Conservation (phyloP, 2,888 invertebrate species). For the Balanococcus diminutus region DNA sequence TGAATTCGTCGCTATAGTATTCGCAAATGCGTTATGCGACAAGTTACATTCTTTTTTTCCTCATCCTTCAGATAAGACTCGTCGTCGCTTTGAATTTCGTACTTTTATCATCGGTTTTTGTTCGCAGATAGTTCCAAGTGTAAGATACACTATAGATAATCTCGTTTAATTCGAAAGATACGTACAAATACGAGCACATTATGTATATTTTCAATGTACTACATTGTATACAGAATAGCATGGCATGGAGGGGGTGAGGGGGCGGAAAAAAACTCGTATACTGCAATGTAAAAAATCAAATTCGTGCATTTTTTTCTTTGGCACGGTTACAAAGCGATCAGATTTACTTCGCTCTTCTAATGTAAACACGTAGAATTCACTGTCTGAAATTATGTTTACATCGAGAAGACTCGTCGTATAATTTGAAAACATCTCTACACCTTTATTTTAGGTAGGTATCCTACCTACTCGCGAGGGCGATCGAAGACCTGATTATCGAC, state of each 20-base stretch:
- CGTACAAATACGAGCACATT: no score
- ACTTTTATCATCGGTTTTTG: background rate
- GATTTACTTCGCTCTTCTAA: background rate
- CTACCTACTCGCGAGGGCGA: no score
- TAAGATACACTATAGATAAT: no score
- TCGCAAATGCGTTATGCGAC: background rate
- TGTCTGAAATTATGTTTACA: conserved; percentile 4
- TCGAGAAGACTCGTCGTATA: background rate
- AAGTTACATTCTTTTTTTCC: background rate
- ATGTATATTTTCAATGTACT: background rate
- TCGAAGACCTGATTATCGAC: background rate
- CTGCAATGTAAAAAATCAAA: conserved; percentile 11
- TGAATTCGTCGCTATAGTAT: background rate
- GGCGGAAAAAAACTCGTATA: background rate
- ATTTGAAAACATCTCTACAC: background rate
- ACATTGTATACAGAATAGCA: background rate
- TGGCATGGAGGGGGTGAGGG: background rate
- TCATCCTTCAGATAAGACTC: background rate
- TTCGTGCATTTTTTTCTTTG: conserved; percentile 28
- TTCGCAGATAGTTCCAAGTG: background rate
- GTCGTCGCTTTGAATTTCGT: background rate
- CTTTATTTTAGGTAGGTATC: no score
- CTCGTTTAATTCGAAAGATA: no score
- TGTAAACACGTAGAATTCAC: conserved; percentile 10
- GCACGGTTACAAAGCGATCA: conserved; percentile 18